Percentiles rank a stretch among this genome's conserved stretches.
phyloP scores from a whole-genome alignment of 2,113 vertebrate genomes.

The Channa maculata region DNA sequence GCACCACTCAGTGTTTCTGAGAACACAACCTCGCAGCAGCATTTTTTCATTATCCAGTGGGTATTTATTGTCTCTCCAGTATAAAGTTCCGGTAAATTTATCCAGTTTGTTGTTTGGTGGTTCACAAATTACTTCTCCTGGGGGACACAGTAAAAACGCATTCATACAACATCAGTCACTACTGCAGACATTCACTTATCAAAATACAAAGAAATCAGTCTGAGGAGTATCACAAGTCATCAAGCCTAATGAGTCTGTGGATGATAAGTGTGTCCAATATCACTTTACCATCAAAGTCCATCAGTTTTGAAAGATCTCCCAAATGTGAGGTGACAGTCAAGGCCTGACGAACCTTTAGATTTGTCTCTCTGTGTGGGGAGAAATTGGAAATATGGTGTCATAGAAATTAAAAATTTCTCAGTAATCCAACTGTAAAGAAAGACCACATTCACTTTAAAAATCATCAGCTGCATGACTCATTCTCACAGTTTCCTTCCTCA shows the following conservation, averaged over 20 bases:
- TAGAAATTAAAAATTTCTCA: background rate
- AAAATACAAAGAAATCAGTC: background rate
- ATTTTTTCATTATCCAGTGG: slow-evolving; percentile 91
- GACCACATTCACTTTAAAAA: background rate
- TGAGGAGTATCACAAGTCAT: background rate
- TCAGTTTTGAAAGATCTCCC: slow-evolving; percentile 85
- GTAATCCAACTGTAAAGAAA: background rate
- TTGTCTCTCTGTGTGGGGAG: slow-evolving; percentile 86
- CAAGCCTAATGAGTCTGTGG: background rate
- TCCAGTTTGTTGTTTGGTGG: slow-evolving; percentile 96
- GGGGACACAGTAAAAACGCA: background rate
- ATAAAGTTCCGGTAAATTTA: slow-evolving; percentile 88
- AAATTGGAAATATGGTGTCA: background rate
- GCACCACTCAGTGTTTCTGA: slow-evolving; percentile 94
- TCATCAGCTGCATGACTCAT: background rate
- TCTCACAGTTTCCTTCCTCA: background rate
- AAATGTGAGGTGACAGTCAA: slow-evolving; percentile 87
- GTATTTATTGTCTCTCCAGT: slow-evolving; percentile 88
- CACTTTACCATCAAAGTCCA: slow-evolving; percentile 89
- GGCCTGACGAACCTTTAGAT: slow-evolving; percentile 94
- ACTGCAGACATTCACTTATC: background rate
- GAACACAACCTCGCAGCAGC: slow-evolving; percentile 92
- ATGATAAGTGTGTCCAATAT: slow-evolving; percentile 29
- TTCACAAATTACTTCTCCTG: slow-evolving; percentile 83
- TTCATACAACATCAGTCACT: background rate